Base-by-base conservation (phyloP, 2,888 invertebrate species). In the Carcina quercana region DNA sequence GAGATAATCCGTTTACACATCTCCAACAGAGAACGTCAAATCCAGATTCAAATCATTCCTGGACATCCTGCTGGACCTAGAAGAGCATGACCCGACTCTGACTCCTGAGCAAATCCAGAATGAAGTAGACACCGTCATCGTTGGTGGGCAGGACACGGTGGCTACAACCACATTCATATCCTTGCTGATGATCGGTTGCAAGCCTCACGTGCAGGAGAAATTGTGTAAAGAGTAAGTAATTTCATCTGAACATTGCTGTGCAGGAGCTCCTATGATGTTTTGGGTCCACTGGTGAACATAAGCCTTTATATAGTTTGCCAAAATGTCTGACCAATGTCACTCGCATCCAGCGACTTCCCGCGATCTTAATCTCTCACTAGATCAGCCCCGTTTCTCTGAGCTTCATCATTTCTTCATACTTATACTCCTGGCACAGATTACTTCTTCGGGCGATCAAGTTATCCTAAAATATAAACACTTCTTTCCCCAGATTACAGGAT, bases 101-200 rank as follows among this genome's bases (percentile, higher is more conserved):
- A 79, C 84, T 1, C 76, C 83, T 33, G 47, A 76, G 35, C 86
- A 87, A 50, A 61, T 88, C 12, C 59, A 72, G 38, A 71, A 85
- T 3, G 88, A 88, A 59, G 84, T 88, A 15, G 76, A 86, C 41
- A 87, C 87, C 2, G 84, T 88, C 49, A 85, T 88, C 40, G 59
- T 87, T 8, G 88, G 83, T 0, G 87, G 87, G 11, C 80, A 85
- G 54, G 79, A 86, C 57, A 86, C 86, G 0, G 73, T 74, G 1
- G 79, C 85, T 0, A 53, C 72, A 5, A 66, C 70, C 0, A 43
- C 79, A 21, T 64, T 66, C 39, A 80, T 60, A 42, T 32, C 58
- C 0, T 39, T 85, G 2, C 56, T 82, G 14, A 60, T 80, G 57
- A 46, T 86, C 0, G 84, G 83, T 0, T 58, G 58, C 13, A 56